Evolutionary conservation across 2,113 vertebrate genomes (phyloP).

Genomic region (Apeltes quadracus): DNA sequence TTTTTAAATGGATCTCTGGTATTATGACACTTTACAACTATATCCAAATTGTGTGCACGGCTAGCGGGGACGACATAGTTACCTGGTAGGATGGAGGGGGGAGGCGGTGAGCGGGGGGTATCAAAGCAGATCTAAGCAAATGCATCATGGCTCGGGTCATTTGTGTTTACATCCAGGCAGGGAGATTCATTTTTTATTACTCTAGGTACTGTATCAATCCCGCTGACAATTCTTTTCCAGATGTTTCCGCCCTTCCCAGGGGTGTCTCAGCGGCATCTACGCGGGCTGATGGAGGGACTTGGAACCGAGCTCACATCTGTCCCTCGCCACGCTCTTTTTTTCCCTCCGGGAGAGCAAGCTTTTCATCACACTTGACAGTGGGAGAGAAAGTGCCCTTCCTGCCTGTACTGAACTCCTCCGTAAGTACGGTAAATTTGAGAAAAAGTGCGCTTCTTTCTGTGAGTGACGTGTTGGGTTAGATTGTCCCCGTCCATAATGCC

Average conservation of each 20-base stretch:
- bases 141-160: constrained; percentile 61
- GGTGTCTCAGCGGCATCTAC: constrained; percentile 68
- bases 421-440: constrained; percentile 49
- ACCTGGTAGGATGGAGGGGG: not conserved
- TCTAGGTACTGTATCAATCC: constrained; percentile 71
- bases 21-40: constrained; percentile 39
- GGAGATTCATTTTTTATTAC: constrained; percentile 80
- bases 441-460: constrained; percentile 42
- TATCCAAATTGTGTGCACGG: constrained; percentile 28
- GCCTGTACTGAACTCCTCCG: constrained; percentile 50
- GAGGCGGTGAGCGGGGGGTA: constrained; percentile 9
- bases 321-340: constrained; percentile 52
- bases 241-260: constrained; percentile 76
- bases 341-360: constrained; percentile 60
- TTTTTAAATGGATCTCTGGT: constrained; percentile 21
- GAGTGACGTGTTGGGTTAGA: constrained; percentile 66
- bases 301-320: constrained; percentile 78
- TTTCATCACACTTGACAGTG: constrained; percentile 73
- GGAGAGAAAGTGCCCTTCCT: constrained; percentile 66
- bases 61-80: constrained; percentile 32
- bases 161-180: constrained; percentile 71
- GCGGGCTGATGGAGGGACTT: constrained; percentile 64
- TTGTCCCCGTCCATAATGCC: constrained; percentile 59
- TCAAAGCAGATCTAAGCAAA: constrained; percentile 65
- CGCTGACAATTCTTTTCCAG: constrained; percentile 77